Evolutionary conservation across 2,113 vertebrate genomes (phyloP).

Genomic region (Atherinomorus stipes): DNA sequence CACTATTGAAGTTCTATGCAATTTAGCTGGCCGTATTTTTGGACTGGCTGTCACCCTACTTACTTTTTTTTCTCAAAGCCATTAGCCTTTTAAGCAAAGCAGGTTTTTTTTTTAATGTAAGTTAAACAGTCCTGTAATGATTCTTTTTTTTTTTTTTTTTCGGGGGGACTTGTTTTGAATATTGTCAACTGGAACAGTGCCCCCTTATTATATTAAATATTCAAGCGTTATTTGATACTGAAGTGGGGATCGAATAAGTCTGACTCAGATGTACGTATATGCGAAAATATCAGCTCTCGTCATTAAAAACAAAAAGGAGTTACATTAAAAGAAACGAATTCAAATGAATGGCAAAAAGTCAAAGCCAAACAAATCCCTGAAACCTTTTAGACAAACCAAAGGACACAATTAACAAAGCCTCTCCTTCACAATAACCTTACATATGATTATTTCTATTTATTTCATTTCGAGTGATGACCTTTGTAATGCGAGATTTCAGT

Average conservation of each 20-base stretch:
- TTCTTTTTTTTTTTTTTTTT: neutral
- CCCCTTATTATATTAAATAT: constrained; percentile 7
- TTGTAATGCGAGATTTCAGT: neutral
- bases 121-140: neutral
- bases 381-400: constrained; percentile 57
- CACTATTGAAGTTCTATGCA: constrained; percentile 84
- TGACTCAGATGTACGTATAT: neutral
- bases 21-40: constrained; percentile 79
- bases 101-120: constrained; percentile 55
- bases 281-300: constrained; percentile 15
- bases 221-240: constrained; percentile 22
- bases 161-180: constrained; percentile 4
- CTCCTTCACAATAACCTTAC: neutral
- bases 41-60: constrained; percentile 62
- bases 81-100: constrained; percentile 71
- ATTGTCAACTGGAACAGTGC: constrained; percentile 60
- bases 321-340: constrained; percentile 20
- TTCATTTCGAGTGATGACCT: neutral
- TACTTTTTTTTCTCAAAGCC: constrained; percentile 40
- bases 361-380: constrained; percentile 44
- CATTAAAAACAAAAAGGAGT: neutral
- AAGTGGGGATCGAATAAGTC: constrained; percentile 16
- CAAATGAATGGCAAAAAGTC: constrained; percentile 9
- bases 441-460: neutral
- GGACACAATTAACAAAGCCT: constrained; percentile 45